Base-by-base conservation (phyloP, 2,113 vertebrate genomes). In the Hoplias malabaricus region DNA sequence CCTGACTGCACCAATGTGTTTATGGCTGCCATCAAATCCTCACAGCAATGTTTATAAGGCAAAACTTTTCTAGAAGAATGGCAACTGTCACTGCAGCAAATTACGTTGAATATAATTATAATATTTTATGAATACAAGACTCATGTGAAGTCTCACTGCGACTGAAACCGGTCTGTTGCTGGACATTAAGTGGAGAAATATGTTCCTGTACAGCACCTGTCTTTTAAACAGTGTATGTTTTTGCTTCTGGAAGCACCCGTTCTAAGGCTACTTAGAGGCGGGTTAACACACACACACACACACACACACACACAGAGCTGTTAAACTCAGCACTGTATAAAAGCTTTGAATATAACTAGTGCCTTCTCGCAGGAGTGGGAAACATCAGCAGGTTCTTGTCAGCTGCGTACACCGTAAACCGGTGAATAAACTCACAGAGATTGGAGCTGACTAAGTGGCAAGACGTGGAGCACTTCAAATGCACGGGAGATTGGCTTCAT, bases 291-390 rank as follows among this genome's bases (percentile, higher is more conserved):
- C 46, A 66, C n/a, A n/a, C 59, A 3, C 34, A 6, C 29, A 8
- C n/a, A 36, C 25, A 9, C 11, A 21, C 46, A 66, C n/a, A n/a
- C 59, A 3, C 34, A 6, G 19, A 8, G 12, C 57, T 31, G 34
- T 63, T 21, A 25, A 59, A 33, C 6, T 50, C n/a, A 19, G 31
- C 36, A 25, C n/a, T 12, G 42, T 63, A 36, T 1, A 25, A 74
- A 23, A 54, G 43, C 57, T 56, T 56, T 43, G 61, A 31, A 65
- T 73, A 77, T 54, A 77, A 85, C 82, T 70, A 91, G 91, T 91
- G 91, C 90, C 69, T 73, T 74, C 42, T 19, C 33, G 21, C 36
- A 27, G 29, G 50, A 19, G 21, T 23, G 23, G 1, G 27, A 31
- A 27, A 40, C 23, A 19, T 38, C 67, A 11, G 12, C 59, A 34